phyloP scores from a whole-genome alignment of 1,140 invertebrate genomes.

The Apis cerana region DNA sequence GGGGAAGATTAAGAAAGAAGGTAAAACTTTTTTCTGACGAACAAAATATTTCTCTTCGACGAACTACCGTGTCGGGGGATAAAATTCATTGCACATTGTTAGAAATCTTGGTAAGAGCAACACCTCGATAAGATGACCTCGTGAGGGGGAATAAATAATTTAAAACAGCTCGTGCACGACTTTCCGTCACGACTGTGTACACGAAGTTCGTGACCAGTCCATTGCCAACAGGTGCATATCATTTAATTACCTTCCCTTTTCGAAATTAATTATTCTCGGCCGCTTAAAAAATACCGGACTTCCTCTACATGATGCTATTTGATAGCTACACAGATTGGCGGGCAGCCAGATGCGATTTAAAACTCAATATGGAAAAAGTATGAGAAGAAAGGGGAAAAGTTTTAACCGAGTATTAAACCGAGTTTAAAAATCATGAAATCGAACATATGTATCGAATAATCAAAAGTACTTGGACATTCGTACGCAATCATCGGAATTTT shows the following conservation, averaged over 20 bases:
- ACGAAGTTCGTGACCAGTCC: background rate
- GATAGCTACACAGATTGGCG: slow-evolving; percentile 44
- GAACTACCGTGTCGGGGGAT: too few relatives aligned
- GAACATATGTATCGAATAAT: too few relatives aligned
- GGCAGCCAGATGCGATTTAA: slow-evolving; percentile 48
- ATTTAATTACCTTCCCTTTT: slow-evolving; percentile 45
- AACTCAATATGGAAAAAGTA: slow-evolving; percentile 52
- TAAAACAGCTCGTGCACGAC: background rate
- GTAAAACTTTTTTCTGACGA: background rate
- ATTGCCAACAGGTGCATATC: slow-evolving; percentile 51
- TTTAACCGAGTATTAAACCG: slow-evolving; percentile 25
- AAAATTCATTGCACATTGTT: background rate
- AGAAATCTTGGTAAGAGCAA: background rate
- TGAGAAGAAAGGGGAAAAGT: background rate
- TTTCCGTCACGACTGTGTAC: background rate
- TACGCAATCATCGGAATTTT: background rate
- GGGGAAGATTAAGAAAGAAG: background rate
- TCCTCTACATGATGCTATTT: slow-evolving; percentile 34
- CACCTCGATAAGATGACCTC: background rate
- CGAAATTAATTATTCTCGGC: slow-evolving; percentile 50
- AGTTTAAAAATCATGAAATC: slow-evolving; percentile 10
- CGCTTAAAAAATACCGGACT: slow-evolving; percentile 55
- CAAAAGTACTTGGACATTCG: background rate
- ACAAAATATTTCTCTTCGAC: background rate
- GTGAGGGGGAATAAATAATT: slow-evolving; percentile 3